Evolutionary conservation across 2,888 invertebrate species (phyloP).

Genomic region (Mechanitis mazaeus): DNA sequence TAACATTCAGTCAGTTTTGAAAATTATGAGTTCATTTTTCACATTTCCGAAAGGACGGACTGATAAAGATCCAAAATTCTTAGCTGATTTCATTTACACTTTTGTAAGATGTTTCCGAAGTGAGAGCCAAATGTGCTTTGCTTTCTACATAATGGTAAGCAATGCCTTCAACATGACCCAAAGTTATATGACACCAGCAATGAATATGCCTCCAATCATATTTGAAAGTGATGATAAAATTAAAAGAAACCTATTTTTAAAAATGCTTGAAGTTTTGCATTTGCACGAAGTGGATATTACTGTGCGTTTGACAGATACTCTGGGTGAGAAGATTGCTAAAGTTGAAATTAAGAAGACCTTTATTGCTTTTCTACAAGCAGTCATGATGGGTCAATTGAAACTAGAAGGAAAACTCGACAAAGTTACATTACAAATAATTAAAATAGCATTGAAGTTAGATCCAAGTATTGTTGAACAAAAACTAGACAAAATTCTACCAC

Average conservation of each 20-base stretch:
- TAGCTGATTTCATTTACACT: slow-evolving; percentile 56
- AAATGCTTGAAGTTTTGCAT: slow-evolving; percentile 53
- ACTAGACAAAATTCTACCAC: slow-evolving; percentile 53
- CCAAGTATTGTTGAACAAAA: slow-evolving; percentile 63
- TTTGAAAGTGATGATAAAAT: slow-evolving; percentile 52
- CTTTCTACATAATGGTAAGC: slow-evolving; percentile 59
- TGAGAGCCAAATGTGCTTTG: slow-evolving; percentile 61
- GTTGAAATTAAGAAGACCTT: slow-evolving; percentile 64
- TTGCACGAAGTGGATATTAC: slow-evolving; percentile 62
- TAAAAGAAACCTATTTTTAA: slow-evolving; percentile 54
- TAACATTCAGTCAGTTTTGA: slow-evolving; percentile 62
- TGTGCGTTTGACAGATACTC: slow-evolving; percentile 55
- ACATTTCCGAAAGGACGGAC: slow-evolving; percentile 53
- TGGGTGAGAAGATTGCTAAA: slow-evolving; percentile 58
- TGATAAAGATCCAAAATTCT: slow-evolving; percentile 43
- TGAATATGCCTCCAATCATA: slow-evolving; percentile 45
- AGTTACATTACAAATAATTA: slow-evolving; percentile 55
- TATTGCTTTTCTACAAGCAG: slow-evolving; percentile 52
- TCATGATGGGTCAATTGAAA: slow-evolving; percentile 59
- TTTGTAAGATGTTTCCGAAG: slow-evolving; percentile 57
- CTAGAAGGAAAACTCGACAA: slow-evolving; percentile 58
- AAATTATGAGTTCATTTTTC: slow-evolving; percentile 62
- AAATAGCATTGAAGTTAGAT: slow-evolving; percentile 58
- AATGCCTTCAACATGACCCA: slow-evolving; percentile 57
- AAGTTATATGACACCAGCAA: slow-evolving; percentile 54